A percentile compares a stretch with the other conserved stretches of the same genome.
Evolutionary conservation across 2,888 invertebrate genomes (phyloP).

Genomic region (Lochmaea capreae): DNA sequence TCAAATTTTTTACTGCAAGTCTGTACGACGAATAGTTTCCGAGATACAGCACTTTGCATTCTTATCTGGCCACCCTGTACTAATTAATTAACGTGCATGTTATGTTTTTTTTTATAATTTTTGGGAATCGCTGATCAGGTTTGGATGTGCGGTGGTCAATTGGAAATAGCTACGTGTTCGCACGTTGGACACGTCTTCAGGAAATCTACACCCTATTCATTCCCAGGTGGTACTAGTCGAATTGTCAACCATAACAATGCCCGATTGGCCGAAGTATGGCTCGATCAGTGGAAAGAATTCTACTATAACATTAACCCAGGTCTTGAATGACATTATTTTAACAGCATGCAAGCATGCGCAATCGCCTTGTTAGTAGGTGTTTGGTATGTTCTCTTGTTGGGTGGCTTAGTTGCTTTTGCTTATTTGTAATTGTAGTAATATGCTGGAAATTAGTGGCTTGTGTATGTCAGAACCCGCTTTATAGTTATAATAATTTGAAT

Average conservation of each 20-base stretch:
- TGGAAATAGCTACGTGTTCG: constrained; percentile 95
- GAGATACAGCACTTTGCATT: too few species aligned
- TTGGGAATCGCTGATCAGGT: constrained; percentile 71
- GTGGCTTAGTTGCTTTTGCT: background rate
- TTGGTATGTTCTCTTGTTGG: background rate
- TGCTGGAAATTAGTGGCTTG: too few species aligned
- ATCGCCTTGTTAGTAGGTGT: background rate
- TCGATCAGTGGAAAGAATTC: constrained; percentile 99
- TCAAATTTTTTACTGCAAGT: too few species aligned
- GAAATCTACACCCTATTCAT: constrained; percentile 97
- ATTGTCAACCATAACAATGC: constrained; percentile 99
- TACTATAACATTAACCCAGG: constrained; percentile 99
- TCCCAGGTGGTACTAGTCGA: constrained; percentile 96
- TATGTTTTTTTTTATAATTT: background rate
- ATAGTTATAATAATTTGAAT: too few species aligned
- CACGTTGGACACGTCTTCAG: constrained; percentile 97
- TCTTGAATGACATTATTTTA: constrained; percentile 58
- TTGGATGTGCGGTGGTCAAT: constrained; percentile 97
- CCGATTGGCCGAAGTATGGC: constrained; percentile 98
- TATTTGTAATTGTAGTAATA: too few species aligned
- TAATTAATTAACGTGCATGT: constrained; percentile 32
- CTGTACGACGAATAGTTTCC: too few species aligned
- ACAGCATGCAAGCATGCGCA: constrained; percentile 36
- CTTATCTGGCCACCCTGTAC: too few species aligned
- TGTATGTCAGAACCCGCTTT: too few species aligned